Base-by-base conservation (phyloP, 2,797 vertebrate species). In the Spinibarbus caldwelli region DNA sequence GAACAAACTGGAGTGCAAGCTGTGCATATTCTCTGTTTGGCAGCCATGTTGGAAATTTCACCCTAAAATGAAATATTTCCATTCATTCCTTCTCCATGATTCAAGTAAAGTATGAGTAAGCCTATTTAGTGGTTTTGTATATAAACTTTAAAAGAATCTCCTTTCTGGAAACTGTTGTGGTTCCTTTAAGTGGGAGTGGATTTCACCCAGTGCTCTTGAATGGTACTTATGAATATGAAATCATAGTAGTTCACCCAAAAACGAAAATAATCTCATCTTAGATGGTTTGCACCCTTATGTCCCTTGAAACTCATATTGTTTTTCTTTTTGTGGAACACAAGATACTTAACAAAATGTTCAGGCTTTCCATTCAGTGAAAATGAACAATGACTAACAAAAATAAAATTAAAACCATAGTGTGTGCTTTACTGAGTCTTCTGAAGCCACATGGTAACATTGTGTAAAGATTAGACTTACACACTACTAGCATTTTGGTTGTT, bases 11-110 rank as follows among this genome's bases (percentile, higher is more conserved):
- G 29, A n/a, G 23, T 36, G 66, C 67, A 68, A 67, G 77, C 73
- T 17, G 5, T 82, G 73, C 52, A 17, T 43, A 78, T 21, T 54
- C 41, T 73, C 43, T 54, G 29, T 76, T 64, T 84, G 77, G 86
- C 84, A 83, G 26, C 54, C 38, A 49, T 70, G 36, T n/a, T 47
- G 66, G 38, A 85, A 85, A 79, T 71, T 43, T 59, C 3, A 57
- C 29, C 83, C 52, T 84, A 62, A 34, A 73, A 73, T 43, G 52
- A 59, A 72, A 73, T 23, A 59, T 71, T 82, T 59, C 31, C 38
- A 66, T 66, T 73, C 54, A 52, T 85, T 72, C 54, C 59, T 38
- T 72, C 57, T 45, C 77, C 5, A 2, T 59, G 75, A 64, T 45
- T 64, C 77, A 54, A 64, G n/a, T 73, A 26, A 64, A 47, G 77